Evolutionary conservation across 1,140 invertebrate genomes (phyloP).

Genomic region (Ptiloglossa arizonensis): DNA sequence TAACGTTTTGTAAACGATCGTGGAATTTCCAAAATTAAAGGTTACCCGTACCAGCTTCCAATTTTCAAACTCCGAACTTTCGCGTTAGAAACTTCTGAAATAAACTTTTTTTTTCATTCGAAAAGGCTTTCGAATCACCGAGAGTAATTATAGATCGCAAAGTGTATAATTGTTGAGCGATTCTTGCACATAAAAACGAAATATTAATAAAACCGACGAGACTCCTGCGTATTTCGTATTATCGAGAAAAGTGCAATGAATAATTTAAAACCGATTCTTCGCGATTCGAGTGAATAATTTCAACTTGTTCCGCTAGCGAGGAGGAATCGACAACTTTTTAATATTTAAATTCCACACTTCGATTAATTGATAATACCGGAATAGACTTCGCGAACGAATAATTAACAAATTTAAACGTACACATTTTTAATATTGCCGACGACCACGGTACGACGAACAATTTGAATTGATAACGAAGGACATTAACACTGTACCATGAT

Average conservation of each 20-base stretch:
- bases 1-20: neutral
- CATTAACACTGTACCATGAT: neutral
- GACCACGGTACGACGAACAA: neutral
- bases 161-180: no score
- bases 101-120: no score
- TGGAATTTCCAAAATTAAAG: neutral
- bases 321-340: neutral
- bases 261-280: no score
- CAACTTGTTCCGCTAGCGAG: neutral
- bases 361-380: slow-evolving; percentile 4
- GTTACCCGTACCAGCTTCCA: neutral
- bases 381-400: slow-evolving; percentile 4
- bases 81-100: no score
- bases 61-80: no score
- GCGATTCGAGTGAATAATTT: neutral
- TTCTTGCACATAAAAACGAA: no score
- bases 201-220: no score
- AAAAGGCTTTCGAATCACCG: no score
- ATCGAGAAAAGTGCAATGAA: no score
- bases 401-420: neutral
- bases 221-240: no score
- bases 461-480: slow-evolving; percentile 21
- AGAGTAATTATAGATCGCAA: no score
- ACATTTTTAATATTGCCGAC: neutral
- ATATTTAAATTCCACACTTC: neutral